A percentile compares a stretch with the other conserved stretches of the same genome.
Conservation (phyloP, 2,888 invertebrate species). For the Omphaloscelis lunosa region DNA sequence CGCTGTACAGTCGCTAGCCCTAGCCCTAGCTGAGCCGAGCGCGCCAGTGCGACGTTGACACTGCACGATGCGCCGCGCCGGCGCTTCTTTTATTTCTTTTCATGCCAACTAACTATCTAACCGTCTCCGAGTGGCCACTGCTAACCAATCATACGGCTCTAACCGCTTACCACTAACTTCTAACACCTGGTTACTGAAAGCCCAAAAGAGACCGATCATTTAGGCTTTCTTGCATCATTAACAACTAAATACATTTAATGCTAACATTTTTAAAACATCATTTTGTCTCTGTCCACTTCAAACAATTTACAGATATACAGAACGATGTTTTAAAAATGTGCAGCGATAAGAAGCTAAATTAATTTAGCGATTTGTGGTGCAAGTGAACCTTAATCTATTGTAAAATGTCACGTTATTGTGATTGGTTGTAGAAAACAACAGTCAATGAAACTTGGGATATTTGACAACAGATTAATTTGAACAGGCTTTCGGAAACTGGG, state of each 20-base stretch:
- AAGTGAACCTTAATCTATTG: neutral
- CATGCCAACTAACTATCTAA: conserved; percentile 71
- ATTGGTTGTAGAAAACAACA: neutral
- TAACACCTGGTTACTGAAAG: conserved; percentile 26
- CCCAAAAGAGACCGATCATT: neutral
- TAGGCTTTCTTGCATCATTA: neutral
- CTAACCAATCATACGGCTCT: conserved; percentile 81
- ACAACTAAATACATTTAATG: neutral
- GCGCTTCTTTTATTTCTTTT: conserved; percentile 81
- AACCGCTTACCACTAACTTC: conserved; percentile 81
- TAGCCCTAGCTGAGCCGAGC: conserved; percentile 69
- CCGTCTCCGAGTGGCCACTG: conserved; percentile 68
- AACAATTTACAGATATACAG: too few species aligned
- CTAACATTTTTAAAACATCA: neutral
- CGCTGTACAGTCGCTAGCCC: conserved; percentile 73
- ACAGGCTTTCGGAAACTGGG: conserved; percentile 29
- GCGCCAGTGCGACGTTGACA: conserved; percentile 64
- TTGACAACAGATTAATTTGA: conserved; percentile 12
- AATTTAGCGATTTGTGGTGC: neutral
- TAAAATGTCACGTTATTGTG: neutral
- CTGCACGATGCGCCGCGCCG: conserved; percentile 71
- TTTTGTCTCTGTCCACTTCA: neutral
- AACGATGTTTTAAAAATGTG: neutral
- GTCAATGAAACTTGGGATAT: conserved; percentile 4
- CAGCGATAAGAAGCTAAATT: too few species aligned